Base-by-base conservation (phyloP, 2,888 invertebrate species). In the Notocelia uddmanniana region DNA sequence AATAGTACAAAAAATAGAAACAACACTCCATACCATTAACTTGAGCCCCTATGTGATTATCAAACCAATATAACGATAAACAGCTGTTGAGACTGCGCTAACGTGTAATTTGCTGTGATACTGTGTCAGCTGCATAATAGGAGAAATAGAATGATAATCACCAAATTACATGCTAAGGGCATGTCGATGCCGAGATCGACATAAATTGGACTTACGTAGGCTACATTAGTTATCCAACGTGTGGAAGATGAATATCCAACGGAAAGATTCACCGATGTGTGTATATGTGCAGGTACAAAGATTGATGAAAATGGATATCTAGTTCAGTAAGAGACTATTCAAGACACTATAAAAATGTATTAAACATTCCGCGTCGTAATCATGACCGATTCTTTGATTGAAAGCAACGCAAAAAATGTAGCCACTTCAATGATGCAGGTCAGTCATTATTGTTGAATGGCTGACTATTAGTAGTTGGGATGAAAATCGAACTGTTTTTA, bases 31-130 rank as follows among this genome's bases (percentile, higher is more conserved):
- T 67, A 72, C 37, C 55, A 72, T 67, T 57, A 55, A 57, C 48
- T 45, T 48, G 31, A 18, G 48, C 23, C 10, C 82, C 80, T 82
- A 78, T 75, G 79, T 84, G 82, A 86, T 86, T 86, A 87, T 78
- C 78, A 81, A 82, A 80, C 82, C 83, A 80, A 86, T 86, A 83
- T 75, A 34, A 69, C 77, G 74, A 82, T 86, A 83, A 83, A 82
- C 81, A 85, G 82, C 83, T 84, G 84, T 83, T 79, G 77, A 74
- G 58, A 72, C 68, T 69, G 72, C 74, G 73, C 72, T 62, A 81
- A 85, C 83, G 68, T 86, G 76, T 89, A 88, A 89, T 88, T 89
- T 89, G 77, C 78, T 79, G 78, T 80, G 79, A 77, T 85, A 85
- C 81, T 76, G 78, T 73, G 73, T 73, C 74, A 63, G 68, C 73